These are phyloP conservation scores for Pseudochromis fuscus DNA, from an alignment of 2,797 vertebrate species.

Conservation along the genomic window DNA sequence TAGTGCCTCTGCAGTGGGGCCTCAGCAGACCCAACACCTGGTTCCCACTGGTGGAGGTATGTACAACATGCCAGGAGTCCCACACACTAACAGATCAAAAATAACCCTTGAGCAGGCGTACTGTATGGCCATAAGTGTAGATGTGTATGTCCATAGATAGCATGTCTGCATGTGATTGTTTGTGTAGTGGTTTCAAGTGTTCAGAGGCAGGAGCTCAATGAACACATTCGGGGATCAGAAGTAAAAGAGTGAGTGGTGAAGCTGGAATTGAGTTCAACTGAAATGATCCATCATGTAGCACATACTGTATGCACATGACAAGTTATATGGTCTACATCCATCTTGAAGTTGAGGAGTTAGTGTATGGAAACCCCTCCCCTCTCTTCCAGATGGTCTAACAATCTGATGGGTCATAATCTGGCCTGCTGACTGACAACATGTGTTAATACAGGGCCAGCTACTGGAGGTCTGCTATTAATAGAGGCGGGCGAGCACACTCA, in stretches of 20 bases:
- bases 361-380: slow-evolving; percentile 40
- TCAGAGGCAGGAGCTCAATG: background rate
- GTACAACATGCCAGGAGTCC: slow-evolving; percentile 71
- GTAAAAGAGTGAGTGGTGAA: background rate
- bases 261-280: background rate
- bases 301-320: slow-evolving; percentile 7
- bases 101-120: slow-evolving; percentile 43
- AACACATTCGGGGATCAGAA: background rate
- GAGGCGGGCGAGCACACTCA: slow-evolving; percentile 16
- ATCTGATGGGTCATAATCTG: slow-evolving; percentile 71
- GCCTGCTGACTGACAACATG: slow-evolving; percentile 76
- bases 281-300: background rate
- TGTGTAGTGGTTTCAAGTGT: slow-evolving; percentile 7
- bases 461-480: slow-evolving; percentile 65
- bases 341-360: background rate
- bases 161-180: background rate
- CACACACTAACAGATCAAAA: slow-evolving; percentile 60
- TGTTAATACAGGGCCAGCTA: slow-evolving; percentile 57
- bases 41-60: slow-evolving; percentile 65
- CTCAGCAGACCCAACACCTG: slow-evolving; percentile 60
- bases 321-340: background rate
- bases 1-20: slow-evolving; percentile 43
- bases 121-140: slow-evolving; percentile 20
- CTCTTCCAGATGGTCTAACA: slow-evolving; percentile 66
- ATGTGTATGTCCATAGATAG: background rate